Conservation (phyloP, 2,797 vertebrate genomes). For the Denticeps clupeoides region DNA sequence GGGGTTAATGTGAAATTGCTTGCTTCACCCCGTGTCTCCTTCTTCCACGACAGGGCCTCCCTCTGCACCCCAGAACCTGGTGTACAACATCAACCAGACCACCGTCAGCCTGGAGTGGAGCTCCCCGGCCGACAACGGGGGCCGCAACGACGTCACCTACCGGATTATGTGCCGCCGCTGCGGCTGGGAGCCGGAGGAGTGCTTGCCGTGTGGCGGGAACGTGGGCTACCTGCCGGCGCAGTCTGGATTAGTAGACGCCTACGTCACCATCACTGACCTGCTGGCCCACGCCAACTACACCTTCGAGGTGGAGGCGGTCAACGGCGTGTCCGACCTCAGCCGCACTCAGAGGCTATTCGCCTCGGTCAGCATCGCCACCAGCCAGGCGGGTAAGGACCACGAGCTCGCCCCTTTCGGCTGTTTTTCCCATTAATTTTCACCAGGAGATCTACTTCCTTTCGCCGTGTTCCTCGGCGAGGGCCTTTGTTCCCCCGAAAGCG, state of each 20-base stretch:
- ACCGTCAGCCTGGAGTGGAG: slow-evolving; percentile 96
- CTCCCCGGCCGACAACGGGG: slow-evolving; percentile 73
- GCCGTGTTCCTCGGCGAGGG: slow-evolving; percentile 8
- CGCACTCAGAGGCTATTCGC: slow-evolving; percentile 83
- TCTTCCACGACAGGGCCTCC: slow-evolving; percentile 69
- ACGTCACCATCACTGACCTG: slow-evolving; percentile 89
- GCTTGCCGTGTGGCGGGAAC: slow-evolving; percentile 79
- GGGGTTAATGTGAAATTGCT: no score
- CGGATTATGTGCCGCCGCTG: slow-evolving; percentile 89
- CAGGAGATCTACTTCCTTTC: background rate
- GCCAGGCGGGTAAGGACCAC: slow-evolving; percentile 17
- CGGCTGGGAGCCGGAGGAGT: slow-evolving; percentile 66
- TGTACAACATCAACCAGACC: slow-evolving; percentile 95
- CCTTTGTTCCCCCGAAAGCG: slow-evolving; percentile 1
- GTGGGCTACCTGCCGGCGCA: slow-evolving; percentile 90
- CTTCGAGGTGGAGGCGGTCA: slow-evolving; percentile 92
- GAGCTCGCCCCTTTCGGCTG: background rate
- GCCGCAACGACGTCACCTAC: slow-evolving; percentile 85
- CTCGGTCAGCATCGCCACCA: slow-evolving; percentile 63
- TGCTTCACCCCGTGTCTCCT: slow-evolving; percentile 13
- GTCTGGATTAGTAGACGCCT: slow-evolving; percentile 72
- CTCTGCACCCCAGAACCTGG: slow-evolving; percentile 81
- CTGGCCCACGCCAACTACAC: slow-evolving; percentile 97
- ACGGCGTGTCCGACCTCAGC: slow-evolving; percentile 87
- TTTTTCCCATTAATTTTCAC: slow-evolving; percentile 1